Evolutionary conservation across 2,797 vertebrate species (phyloP), one percentile per base, ranked within the genome.

Genomic region (Coracias cyanogaster): DNA sequence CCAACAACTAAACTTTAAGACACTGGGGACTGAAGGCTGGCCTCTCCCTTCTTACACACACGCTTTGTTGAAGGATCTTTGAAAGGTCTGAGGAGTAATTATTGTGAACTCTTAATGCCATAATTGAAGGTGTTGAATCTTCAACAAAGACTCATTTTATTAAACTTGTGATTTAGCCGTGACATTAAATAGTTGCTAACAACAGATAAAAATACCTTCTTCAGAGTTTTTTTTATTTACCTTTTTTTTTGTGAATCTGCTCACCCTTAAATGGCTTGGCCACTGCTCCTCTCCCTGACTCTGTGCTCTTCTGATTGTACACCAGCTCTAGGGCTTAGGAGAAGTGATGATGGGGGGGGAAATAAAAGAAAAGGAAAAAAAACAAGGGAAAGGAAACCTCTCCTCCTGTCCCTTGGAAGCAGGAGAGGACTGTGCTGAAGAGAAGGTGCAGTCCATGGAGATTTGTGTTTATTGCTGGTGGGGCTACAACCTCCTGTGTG

Each of bases 71-170:
- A 94, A 93, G 84, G 69, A 89, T 67, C 52, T 91, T 82, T 55
- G 12, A 54, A 93, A 92, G n/a, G 49, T 81, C 35, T 81, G 39
- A 93, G 37, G 65, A 81, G 14, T 61, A 93, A 81, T 93, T 91
- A 74, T 35, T 65, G 24, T 61, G 69, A 69, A 21, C 67, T 71
- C n/a, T 43, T 94, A 94, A 96, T 79, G 46, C 54, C 0, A 0
- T 82, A 94, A 93, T 79, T 95, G 86, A 90, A 96, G 82, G 80
- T 96, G 83, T 52, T 95, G 92, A 90, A 94, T 92, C 80, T 90
- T 86, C 70, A 93, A 92, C 73, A 92, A 93, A 96, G 73, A 33
- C 46, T 77, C 37, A 83, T 78, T 93, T 86, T 89, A 72, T 92
- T 89, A 76, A 93, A 86, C 54, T 82, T 55, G 43, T 60, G 80